Evolutionary conservation across 2,797 vertebrate species (phyloP).

Genomic region (Odontamblyopus rebecca): DNA sequence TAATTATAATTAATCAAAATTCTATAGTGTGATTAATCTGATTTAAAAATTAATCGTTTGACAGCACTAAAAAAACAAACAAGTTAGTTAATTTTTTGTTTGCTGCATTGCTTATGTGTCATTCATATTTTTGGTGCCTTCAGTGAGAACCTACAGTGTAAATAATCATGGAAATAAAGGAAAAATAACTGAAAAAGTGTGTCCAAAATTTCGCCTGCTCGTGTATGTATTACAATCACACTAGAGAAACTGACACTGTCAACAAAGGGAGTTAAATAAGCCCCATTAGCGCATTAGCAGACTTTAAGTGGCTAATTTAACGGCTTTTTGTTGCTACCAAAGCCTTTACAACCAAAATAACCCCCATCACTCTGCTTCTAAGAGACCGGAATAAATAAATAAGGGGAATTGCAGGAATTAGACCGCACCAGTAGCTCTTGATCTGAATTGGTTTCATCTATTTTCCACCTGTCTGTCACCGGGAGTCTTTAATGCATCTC

Average conservation of each 20-base stretch:
- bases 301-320: conserved; percentile 11
- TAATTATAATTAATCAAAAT: too few relatives aligned
- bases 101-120: too few relatives aligned
- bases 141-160: too few relatives aligned
- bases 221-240: too few relatives aligned
- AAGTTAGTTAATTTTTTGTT: too few relatives aligned
- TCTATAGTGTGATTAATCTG: too few relatives aligned
- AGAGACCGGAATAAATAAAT: conserved; percentile 4
- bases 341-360: neutral
- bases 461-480: conserved; percentile 49
- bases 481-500: conserved; percentile 37
- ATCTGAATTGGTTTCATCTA: conserved; percentile 37
- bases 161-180: too few relatives aligned
- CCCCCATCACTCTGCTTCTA: neutral
- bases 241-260: neutral
- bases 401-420: conserved; percentile 9
- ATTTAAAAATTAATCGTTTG: too few relatives aligned
- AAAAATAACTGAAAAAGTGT: too few relatives aligned
- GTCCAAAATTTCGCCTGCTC: too few relatives aligned
- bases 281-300: conserved; percentile 1
- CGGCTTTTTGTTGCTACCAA: conserved; percentile 1
- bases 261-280: conserved; percentile 13
- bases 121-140: too few relatives aligned
- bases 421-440: conserved; percentile 21
- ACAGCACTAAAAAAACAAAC: too few relatives aligned